Evolutionary conservation across 2,113 vertebrate genomes (phyloP).

Genomic region (Actinemys pallida): DNA sequence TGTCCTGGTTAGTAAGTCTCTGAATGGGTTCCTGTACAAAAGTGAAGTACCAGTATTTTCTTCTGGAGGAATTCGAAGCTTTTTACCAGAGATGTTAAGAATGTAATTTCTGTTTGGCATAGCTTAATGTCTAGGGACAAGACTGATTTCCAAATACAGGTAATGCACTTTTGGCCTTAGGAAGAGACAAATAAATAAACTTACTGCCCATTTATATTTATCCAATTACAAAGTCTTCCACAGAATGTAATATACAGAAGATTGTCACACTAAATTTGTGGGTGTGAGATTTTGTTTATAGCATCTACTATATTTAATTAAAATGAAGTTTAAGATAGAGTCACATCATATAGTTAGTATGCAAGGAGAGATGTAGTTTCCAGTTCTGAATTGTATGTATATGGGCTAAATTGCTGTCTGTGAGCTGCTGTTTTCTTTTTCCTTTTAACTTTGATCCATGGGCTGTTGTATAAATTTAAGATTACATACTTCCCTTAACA

Average conservation of each 20-base stretch:
- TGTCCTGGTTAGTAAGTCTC: not conserved
- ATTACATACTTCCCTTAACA: not conserved
- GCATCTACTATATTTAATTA: not conserved
- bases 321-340: slow-evolving; percentile 1
- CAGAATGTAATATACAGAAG: not conserved
- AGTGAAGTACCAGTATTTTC: not conserved
- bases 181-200: not conserved
- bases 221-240: not conserved
- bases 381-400: not conserved
- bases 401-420: not conserved
- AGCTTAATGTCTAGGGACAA: not conserved
- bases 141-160: not conserved
- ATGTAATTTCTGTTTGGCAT: not conserved
- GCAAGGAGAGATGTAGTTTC: not conserved
- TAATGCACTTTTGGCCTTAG: not conserved
- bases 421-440: not conserved
- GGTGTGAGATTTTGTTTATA: not conserved
- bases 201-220: not conserved
- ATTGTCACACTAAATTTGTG: not conserved
- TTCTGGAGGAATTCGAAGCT: not conserved
- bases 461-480: not conserved
- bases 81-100: not conserved
- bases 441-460: not conserved
- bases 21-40: not conserved
- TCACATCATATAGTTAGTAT: not conserved